Percentiles rank a stretch among this genome's conserved stretches.
Evolutionary conservation across 2,888 invertebrate genomes (phyloP).

Genomic region (Tanytarsus gracilentus): DNA sequence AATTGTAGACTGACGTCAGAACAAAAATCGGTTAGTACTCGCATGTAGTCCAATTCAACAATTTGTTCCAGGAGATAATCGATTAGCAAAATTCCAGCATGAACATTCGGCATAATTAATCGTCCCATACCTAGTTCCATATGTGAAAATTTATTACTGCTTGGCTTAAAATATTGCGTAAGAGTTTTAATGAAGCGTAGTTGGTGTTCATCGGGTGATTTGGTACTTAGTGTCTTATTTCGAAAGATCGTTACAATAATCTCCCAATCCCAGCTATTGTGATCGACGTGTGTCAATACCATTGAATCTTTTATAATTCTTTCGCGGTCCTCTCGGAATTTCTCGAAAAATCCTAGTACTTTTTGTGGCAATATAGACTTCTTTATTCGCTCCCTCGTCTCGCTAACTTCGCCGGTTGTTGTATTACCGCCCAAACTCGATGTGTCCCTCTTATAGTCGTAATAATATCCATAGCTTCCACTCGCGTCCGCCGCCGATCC

Average conservation of each 20-base stretch:
- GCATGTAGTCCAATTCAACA: slow-evolving; percentile 53
- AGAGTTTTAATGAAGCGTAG: slow-evolving; percentile 64
- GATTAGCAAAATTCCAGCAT: slow-evolving; percentile 41
- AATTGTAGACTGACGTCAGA: slow-evolving; percentile 69
- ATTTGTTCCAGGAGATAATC: slow-evolving; percentile 39
- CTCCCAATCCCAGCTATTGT: slow-evolving; percentile 86
- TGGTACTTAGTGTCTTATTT: slow-evolving; percentile 38
- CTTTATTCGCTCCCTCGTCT: slow-evolving; percentile 32
- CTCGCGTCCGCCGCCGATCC: slow-evolving; percentile 39
- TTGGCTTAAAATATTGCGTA: slow-evolving; percentile 77
- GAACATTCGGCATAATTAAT: slow-evolving; percentile 39
- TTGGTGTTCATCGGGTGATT: slow-evolving; percentile 57
- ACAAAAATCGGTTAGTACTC: slow-evolving; percentile 67
- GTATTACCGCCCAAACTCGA: background rate
- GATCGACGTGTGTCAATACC: slow-evolving; percentile 71
- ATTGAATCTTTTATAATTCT: slow-evolving; percentile 69
- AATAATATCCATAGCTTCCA: slow-evolving; percentile 23
- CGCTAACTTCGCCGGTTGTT: background rate
- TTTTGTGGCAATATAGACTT: slow-evolving; percentile 42
- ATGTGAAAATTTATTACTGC: slow-evolving; percentile 77
- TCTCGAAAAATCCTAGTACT: slow-evolving; percentile 49
- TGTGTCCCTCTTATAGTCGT: background rate
- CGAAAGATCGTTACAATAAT: slow-evolving; percentile 74
- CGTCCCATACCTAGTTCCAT: slow-evolving; percentile 56
- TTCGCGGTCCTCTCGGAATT: slow-evolving; percentile 51